Evolutionary conservation across 2,113 vertebrate species (phyloP).

Genomic region (Anhinga rufa): DNA sequence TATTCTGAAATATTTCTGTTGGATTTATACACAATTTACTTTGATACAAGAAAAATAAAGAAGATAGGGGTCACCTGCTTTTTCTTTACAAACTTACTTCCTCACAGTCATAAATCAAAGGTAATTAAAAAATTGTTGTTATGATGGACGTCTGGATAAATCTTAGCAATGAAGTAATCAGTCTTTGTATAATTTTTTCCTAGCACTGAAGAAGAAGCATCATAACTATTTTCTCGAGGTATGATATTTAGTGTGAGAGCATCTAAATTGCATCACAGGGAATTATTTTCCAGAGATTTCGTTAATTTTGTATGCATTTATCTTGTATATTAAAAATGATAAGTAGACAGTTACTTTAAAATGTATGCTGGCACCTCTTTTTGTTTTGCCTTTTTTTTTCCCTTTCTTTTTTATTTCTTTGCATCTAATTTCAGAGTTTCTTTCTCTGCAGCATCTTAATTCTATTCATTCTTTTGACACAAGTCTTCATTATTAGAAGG

Average conservation of each 20-base stretch:
- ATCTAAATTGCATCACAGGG: background rate
- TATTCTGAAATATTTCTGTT: background rate
- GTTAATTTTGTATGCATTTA: background rate
- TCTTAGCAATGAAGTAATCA: background rate
- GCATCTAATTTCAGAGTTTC: background rate
- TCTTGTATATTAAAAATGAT: background rate
- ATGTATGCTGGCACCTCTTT: background rate
- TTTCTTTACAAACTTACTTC: background rate
- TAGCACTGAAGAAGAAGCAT: background rate
- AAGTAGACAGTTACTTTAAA: background rate
- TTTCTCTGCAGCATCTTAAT: background rate
- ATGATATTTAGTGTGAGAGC: background rate
- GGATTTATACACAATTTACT: background rate
- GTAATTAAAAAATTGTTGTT: background rate
- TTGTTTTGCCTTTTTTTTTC: background rate
- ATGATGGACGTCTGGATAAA: background rate
- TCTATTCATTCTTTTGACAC: background rate
- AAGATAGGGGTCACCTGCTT: rapidly evolving
- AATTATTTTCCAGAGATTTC: background rate
- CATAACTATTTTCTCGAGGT: background rate
- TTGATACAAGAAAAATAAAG: background rate
- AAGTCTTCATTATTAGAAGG: background rate
- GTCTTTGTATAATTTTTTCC: background rate
- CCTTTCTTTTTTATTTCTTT: background rate
- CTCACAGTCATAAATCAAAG: background rate